Evolutionary conservation across 2,113 vertebrate genomes (phyloP), one percentile per base, ranked within the genome.

Genomic region (Charina bottae): DNA sequence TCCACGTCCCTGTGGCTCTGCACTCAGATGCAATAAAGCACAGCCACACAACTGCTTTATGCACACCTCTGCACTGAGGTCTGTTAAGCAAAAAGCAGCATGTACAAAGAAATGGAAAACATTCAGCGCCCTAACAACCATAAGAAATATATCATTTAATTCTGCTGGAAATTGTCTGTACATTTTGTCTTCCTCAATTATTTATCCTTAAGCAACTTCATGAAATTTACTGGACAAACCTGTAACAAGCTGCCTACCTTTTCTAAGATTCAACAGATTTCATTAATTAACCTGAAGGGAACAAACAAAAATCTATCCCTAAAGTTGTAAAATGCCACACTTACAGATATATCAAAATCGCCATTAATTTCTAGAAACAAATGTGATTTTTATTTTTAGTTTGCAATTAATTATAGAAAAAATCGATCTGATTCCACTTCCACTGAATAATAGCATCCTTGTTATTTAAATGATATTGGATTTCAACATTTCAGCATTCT

Each of bases 341-440:
- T 53, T 88, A 60, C 1, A 90, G 42, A 90, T 26, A 59, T 1
- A 54, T 9, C n/a, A 23, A 46, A 33, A 33, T 46, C 87, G 83
- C 23, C 72, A 28, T 10, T 53, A 68, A n/a, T 17, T 90, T 94
- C 3, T 89, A 90, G 91, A 93, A 92, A 37, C 37, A 91, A 89
- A 42, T 78, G 72, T 42, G 7, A 21, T 23, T 42, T 78, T 78
- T 78, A 78, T 62, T 92, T 84, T 0, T 86, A 68, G 28, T 28
- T 4, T 55, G 49, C 11, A 90, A 28, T 24, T 10, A 2, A 24
- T 0, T 59, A 26, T 62, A 2, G 8, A 2, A 13, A 55, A 28
- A 62, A 15, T 24, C 46, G 21, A 83, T 64, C 72, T 89, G 17
- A 89, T 62, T 83, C 60, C 64, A 46, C 17, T 87, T 58, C 89